A percentile compares a stretch with the other conserved stretches of the same genome.
Conservation (phyloP, 2,113 vertebrate species). For the Neodon shergylaensis region DNA sequence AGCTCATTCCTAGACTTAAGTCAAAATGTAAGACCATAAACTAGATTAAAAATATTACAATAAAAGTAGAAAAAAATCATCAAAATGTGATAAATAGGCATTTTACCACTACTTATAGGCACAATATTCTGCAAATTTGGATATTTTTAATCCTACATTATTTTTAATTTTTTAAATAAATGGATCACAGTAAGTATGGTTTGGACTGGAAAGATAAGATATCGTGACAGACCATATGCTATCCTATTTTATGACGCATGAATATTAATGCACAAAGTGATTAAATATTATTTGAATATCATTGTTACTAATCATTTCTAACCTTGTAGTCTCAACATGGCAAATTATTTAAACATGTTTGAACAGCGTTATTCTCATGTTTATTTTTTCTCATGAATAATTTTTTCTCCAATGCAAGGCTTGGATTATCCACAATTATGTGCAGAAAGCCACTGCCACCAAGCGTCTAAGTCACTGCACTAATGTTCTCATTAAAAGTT, state of each 20-base stretch:
- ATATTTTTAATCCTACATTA: background rate
- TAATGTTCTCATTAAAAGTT: slow-evolving; percentile 1
- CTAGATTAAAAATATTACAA: background rate
- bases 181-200: background rate
- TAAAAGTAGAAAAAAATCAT: background rate
- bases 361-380: background rate
- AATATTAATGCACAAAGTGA: slow-evolving; percentile 5
- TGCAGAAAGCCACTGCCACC: background rate
- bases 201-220: slow-evolving; percentile 19
- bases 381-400: slow-evolving; percentile 25
- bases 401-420: slow-evolving; percentile 25
- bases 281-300: slow-evolving; percentile 25
- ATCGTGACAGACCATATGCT: background rate
- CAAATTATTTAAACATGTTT: slow-evolving; percentile 45
- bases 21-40: slow-evolving; percentile 13
- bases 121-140: background rate
- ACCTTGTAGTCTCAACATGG: background rate
- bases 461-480: background rate
- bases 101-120: background rate
- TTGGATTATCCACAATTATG: slow-evolving; percentile 19
- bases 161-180: slow-evolving; percentile 16
- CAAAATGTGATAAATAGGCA: background rate
- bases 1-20: background rate
- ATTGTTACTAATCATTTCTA: slow-evolving; percentile 1
- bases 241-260: background rate